Evolutionary conservation across 2,113 vertebrate species (phyloP), one percentile per base, ranked within the genome.

Genomic region (Entosphenus tridentatus): DNA sequence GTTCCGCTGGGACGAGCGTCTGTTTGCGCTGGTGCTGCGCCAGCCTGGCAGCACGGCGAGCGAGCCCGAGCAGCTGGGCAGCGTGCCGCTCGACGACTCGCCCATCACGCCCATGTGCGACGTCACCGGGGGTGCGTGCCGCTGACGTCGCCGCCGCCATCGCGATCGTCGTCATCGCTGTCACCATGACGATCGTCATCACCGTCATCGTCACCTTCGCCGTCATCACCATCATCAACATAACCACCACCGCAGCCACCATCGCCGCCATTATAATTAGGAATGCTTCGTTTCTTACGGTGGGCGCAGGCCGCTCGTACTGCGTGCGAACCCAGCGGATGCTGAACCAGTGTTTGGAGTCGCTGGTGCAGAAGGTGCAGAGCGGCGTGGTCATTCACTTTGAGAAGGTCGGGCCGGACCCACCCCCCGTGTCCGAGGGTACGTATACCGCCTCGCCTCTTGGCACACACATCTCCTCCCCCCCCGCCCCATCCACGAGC

Each of bases 311-410:
- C 57, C 92, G 92, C 11, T 96, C 92, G 2, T 96, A 96, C 71
- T 89, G 88, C 56, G 88, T 96, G 2, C 87, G 86, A 73, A 92
- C 92, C 57, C 87, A 95, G 80, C 83, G 89, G 67, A 96, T 92
- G 89, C 79, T 96, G 74, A 95, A 93, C 78, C 92, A 96, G 73
- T 96, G 92, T 81, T 80, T 96, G 74, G 92, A 96, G 77, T 96
- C 90, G 69, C 77, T 96, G 76, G 90, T 95, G 75, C 92, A 96
- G 79, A 96, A 96, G 76, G 86, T 96, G 71, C 87, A 91, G 74
- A 96, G 90, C 73, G 92, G 92, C 67, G 90, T 96, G 67, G 92
- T 96, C 69, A 90, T 96, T 72, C 87, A 96, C 77, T 96, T 96
- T 77, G 92, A 96, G 80, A 96, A 96, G 79, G 86, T 86, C 1